A percentile compares a stretch with the other conserved stretches of the same genome.
Evolutionary conservation across 2,113 vertebrate genomes (phyloP).

Genomic region (Scomber scombrus): DNA sequence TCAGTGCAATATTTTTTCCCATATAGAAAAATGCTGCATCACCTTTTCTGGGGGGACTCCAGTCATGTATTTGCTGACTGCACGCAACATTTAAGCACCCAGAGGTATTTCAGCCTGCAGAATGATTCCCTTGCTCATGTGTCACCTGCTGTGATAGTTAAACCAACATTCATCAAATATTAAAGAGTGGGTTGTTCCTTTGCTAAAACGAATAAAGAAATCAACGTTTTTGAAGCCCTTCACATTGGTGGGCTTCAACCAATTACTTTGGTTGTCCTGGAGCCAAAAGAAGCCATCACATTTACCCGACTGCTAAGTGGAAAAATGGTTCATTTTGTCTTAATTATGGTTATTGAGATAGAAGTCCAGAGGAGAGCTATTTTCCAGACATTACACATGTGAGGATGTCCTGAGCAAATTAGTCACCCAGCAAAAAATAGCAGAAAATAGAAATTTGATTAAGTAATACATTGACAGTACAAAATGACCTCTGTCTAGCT

Average conservation of each 20-base stretch:
- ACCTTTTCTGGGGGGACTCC: neutral
- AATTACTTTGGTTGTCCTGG: constrained; percentile 48
- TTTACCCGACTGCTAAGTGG: constrained; percentile 28
- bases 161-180: too few species aligned
- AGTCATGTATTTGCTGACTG: neutral
- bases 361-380: constrained; percentile 21
- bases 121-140: constrained; percentile 15
- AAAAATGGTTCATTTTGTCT: constrained; percentile 42
- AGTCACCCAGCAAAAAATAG: constrained; percentile 59
- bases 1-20: neutral
- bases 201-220: neutral
- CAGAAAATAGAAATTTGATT: constrained; percentile 62
- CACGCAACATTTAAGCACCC: constrained; percentile 3
- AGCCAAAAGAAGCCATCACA: constrained; percentile 38
- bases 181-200: too few species aligned
- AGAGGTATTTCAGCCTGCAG: constrained; percentile 18
- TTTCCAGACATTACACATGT: constrained; percentile 44
- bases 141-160: constrained; percentile 6
- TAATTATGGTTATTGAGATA: constrained; percentile 38
- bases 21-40: constrained; percentile 5
- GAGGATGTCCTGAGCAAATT: constrained; percentile 54
- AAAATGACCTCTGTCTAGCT: constrained; percentile 59
- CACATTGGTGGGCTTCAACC: constrained; percentile 19
- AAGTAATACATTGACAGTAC: constrained; percentile 48
- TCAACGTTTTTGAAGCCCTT: constrained; percentile 36